Evolutionary conservation across 2,888 invertebrate species (phyloP), one percentile per base, ranked within the genome.

Genomic region (Zelleria hepariella): DNA sequence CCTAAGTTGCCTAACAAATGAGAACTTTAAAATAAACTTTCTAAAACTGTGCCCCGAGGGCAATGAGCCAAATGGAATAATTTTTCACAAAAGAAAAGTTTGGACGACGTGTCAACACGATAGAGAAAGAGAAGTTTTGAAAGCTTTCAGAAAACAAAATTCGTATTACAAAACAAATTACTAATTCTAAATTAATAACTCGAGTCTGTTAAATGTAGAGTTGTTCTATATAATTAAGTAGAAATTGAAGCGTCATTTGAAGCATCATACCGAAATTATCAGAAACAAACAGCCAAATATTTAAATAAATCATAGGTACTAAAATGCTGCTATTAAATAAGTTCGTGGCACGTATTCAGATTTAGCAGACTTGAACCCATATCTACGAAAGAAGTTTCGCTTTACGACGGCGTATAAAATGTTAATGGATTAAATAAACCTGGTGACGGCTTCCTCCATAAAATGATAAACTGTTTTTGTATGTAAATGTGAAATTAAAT

Each of bases 361-460:
- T n/a, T n/a, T n/a, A n/a, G 15, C 10, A 42, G 32, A 15, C 32
- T 42, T 15, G 32, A 42, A 15, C 15, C 32, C 32, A 42, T 10
- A 3, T 42, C 32, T 15, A 42, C 15, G 15, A 42, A 42, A 42
- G 32, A 15, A 42, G 32, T 42, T 42, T 42, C 10, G 32, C 8
- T 87, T 87, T 85, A 87, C 78, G 83, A 80, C 75, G n/a, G 26
- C 74, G 67, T 79, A 86, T 86, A 84, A 86, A 86, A 85, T 78
- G 67, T 78, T 86, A 86, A 86, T 84, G 85, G 81, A 82, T 78
- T 47, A 47, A n/a, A n/a, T n/a, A n/a, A n/a, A 26, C 47, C 20
- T 21, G 24, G 80, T 71, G 77, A 73, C 72, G 73, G 81, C 85
- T 86, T 86, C 86, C 87, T 84, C 86, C 82, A 86, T 87, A 86